Conservation (phyloP, 2,888 invertebrate species). For the Drosophila infuscata region DNA sequence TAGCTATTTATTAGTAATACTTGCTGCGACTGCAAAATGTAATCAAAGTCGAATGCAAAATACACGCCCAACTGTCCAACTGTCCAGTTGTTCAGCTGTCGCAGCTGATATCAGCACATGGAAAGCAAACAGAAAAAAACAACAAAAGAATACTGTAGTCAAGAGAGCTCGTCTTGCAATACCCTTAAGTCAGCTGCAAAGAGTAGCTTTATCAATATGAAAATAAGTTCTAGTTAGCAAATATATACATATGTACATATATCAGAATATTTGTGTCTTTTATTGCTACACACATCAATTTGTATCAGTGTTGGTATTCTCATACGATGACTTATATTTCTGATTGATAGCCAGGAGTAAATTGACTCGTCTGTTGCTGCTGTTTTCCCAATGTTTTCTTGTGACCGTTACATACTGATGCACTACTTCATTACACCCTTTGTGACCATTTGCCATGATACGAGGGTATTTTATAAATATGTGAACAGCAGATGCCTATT, state of each 20-base stretch:
- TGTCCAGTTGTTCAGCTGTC: not conserved
- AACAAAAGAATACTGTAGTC: not conserved
- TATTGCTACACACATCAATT: too few relatives aligned
- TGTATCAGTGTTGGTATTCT: not conserved
- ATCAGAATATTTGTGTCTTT: not conserved
- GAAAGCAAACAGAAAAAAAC: conserved; percentile 14
- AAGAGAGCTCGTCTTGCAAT: not conserved
- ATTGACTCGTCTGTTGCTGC: not conserved
- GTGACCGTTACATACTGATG: not conserved
- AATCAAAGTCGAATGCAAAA: conserved; percentile 35
- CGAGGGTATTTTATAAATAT: not conserved
- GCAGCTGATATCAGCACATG: conserved; percentile 24
- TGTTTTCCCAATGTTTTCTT: not conserved
- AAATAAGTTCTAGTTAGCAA: not conserved
- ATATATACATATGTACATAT: not conserved
- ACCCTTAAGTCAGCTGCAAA: not conserved
- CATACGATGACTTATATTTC: not conserved
- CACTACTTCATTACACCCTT: not conserved
- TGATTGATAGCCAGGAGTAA: not conserved
- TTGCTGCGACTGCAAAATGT: conserved; percentile 22
- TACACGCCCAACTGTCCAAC: conserved; percentile 18
- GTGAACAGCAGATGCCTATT: not conserved
- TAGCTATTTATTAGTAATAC: not conserved
- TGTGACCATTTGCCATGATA: not conserved
- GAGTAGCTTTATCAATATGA: not conserved